Conservation (phyloP, 92 coral and sea anemone genomes). For the Epizoanthus scotinus region DNA sequence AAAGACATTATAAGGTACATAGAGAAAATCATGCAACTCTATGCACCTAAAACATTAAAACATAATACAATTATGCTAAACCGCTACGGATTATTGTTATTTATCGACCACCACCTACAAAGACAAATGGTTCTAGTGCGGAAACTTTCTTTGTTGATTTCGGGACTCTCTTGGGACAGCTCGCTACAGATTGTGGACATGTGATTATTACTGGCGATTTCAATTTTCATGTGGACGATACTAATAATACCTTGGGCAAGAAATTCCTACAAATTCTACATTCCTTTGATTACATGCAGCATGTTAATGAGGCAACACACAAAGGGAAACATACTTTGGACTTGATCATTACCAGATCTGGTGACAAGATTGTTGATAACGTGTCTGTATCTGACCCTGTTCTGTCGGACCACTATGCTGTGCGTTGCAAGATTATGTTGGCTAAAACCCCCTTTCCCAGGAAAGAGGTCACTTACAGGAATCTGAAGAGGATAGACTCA, state of each 20-base stretch:
- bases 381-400: not conserved
- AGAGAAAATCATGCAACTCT: too few relatives aligned
- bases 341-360: not conserved
- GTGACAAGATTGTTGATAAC: not conserved
- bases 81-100: too few relatives aligned
- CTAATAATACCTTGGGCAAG: not conserved
- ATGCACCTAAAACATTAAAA: too few relatives aligned
- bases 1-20: too few relatives aligned
- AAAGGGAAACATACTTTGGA: not conserved
- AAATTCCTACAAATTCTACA: not conserved
- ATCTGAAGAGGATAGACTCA: too few relatives aligned
- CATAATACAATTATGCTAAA: too few relatives aligned
- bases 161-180: too few relatives aligned
- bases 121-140: too few relatives aligned
- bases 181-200: too few relatives aligned
- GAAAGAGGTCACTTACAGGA: not conserved
- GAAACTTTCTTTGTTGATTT: too few relatives aligned
- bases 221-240: not conserved
- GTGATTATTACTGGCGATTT: too few relatives aligned
- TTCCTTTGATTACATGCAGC: not conserved
- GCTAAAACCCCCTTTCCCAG: not conserved
- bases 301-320: not conserved
- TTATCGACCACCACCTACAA: too few relatives aligned
- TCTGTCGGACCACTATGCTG: not conserved
- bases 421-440: not conserved